Percentiles rank a stretch among this genome's conserved stretches.
phyloP scores from a whole-genome alignment of 1,140 invertebrate species.

The Metopolophium dirhodum region DNA sequence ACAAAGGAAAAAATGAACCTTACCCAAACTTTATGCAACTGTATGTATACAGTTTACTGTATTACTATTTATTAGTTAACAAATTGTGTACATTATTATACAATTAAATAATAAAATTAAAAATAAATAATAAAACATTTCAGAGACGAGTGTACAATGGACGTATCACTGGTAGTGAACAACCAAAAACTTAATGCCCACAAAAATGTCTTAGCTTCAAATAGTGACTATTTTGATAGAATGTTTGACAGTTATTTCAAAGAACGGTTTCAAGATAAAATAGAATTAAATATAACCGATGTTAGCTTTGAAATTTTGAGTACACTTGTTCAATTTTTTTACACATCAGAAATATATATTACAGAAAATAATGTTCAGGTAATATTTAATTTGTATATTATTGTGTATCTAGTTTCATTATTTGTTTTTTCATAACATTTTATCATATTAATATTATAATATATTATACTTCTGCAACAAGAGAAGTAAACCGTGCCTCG shows the following conservation, averaged over 20 bases:
- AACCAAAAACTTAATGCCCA: conserved; percentile 25
- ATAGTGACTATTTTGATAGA: conserved; percentile 29
- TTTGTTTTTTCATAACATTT: neutral
- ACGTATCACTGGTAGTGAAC: neutral
- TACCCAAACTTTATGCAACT: neutral
- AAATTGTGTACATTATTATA: neutral
- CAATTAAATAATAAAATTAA: neutral
- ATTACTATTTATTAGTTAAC: neutral
- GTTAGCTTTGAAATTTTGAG: conserved; percentile 27
- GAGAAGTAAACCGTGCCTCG: neutral
- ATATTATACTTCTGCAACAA: neutral
- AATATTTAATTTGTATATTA: neutral
- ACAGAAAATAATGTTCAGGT: conserved; percentile 41
- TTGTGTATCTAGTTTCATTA: neutral
- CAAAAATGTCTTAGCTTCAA: neutral
- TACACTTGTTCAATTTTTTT: neutral
- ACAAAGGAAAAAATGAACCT: neutral
- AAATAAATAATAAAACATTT: neutral
- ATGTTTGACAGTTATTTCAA: conserved; percentile 30
- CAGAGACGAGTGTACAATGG: neutral
- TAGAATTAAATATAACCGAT: conserved; percentile 35
- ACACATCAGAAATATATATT: conserved; percentile 11
- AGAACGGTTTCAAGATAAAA: conserved; percentile 29
- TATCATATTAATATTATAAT: neutral
- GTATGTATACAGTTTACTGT: neutral